These are phyloP conservation scores for Coregonus ussuriensis DNA, from an alignment of 2,797 vertebrate species.

Conservation along the genomic window DNA sequence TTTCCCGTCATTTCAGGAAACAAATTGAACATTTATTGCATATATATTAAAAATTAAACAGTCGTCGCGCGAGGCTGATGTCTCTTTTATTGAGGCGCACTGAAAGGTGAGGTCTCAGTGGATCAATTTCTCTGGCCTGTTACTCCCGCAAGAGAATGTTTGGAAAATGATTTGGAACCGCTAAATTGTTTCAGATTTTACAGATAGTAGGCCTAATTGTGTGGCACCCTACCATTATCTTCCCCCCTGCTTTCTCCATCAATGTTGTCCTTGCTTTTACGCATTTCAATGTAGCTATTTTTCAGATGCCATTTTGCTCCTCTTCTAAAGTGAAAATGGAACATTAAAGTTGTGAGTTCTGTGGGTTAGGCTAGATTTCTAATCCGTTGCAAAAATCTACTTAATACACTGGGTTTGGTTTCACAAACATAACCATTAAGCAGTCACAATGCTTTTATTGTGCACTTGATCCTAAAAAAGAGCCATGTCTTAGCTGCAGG, in stretches of 20 bases:
- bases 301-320: constrained; percentile 32
- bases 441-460: constrained; percentile 90
- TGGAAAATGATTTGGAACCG: constrained; percentile 84
- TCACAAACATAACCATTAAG: constrained; percentile 93
- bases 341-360: constrained; percentile 19
- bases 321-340: constrained; percentile 18
- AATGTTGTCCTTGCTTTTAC: constrained; percentile 52
- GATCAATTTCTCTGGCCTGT: constrained; percentile 83
- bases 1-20: constrained; percentile 99
- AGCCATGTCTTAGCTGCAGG: constrained; percentile 71
- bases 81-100: constrained; percentile 96
- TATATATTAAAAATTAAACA: constrained; percentile 99
- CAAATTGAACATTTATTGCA: constrained; percentile 99
- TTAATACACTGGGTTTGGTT: constrained; percentile 87
- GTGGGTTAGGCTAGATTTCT: constrained; percentile 73
- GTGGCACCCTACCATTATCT: constrained; percentile 41
- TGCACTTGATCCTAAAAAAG: constrained; percentile 88
- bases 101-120: constrained; percentile 93
- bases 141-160: constrained; percentile 84
- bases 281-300: constrained; percentile 43
- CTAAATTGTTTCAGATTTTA: constrained; percentile 86
- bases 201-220: constrained; percentile 60
- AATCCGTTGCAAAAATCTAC: constrained; percentile 82
- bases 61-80: constrained; percentile 88
- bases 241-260: constrained; percentile 29